Evolutionary conservation across 2,113 vertebrate genomes (phyloP), one percentile per base, ranked within the genome.

Genomic region (Sinosuthora webbiana): DNA sequence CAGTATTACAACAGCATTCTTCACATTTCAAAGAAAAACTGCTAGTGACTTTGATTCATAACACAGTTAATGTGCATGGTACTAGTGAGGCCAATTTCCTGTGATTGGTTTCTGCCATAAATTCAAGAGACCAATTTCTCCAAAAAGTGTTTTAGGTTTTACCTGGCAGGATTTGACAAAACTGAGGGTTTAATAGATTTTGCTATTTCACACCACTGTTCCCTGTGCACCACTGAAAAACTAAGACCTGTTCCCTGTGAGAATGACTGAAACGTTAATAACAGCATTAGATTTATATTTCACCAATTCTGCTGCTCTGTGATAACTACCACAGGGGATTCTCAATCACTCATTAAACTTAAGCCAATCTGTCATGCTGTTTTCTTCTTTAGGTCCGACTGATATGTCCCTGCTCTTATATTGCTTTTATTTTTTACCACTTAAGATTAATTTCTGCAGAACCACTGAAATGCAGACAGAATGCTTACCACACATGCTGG

Each of bases 111-210:
- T 88, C 87, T 93, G 63, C 67, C 71, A 80, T 74, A 77, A 88
- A 93, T 85, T 91, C 92, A 62, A 83, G 42, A 86, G 49, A 55
- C 30, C 50, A 88, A 74, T 90, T 96, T 88, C 71, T 92, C 64
- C 45, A 67, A 55, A 59, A 63, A 77, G 59, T 62, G 31, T 71
- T 93, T 50, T 33, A 82, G 45, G 73, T 65, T 93, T 93, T 83
- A 87, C 69, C 77, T 81, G 59, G 71, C 52, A 95, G 39, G 30
- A 73, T 93, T 77, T 95, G 71, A 89, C 2, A 1, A 52, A 90
- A 88, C 18, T 33, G 47, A 83, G 21, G 11, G 10, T 86, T 80
- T 93, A 89, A 92, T 63, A 86, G 64, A 81, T 90, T 88, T 83
- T 90, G 16, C 68, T 88, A 49, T 92, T 93, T 90, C n/a, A 73